Base-by-base conservation (phyloP, 2,113 vertebrate genomes). In the Ellobius talpinus region DNA sequence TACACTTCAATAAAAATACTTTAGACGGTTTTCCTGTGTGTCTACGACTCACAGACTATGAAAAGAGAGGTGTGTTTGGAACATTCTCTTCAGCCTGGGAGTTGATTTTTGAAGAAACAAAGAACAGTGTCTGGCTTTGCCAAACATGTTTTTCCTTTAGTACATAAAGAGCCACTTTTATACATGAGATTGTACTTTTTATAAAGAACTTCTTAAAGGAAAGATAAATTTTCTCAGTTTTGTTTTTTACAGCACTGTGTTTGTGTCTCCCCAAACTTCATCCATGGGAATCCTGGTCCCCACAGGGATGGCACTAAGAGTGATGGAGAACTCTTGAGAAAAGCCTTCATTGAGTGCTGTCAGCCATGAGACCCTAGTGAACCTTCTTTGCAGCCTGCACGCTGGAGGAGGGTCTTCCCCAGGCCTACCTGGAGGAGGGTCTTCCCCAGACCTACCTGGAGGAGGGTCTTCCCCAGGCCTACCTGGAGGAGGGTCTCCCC, bases 21-120 rank as follows among this genome's bases (percentile, higher is more conserved):
- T 86, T 82, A 50, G 11, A 72, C 45, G 42, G 11, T 36, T 47
- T 87, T 33, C 76, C 36, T 82, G 79, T 66, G 72, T 86, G 79
- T 74, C 58, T 94, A 23, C 73, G 45, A 74, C 63, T 94, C 55
- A 66, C 65, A 11, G 33, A 92, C 47, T 95, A 63, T 74, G 36
- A 86, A 61, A 90, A 86, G 84, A 89, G 36, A 17, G 24, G 90
- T 94, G 74, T 95, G 92, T 87, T 63, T 93, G n/a, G 87, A 90
- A 87, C 66, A 87, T 23, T 68, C 16, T 19, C 81, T 55, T 42
- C 45, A 77, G 61, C 16, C 85, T 29, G 33, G 29, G 81, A 68
- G 31, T n/a, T 93, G 33, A n/a, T 76, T 84, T 84, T 84, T 76
- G 74, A 72, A 23, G 16, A 77, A 87, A 66, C 39, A 86, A 87